Conservation (phyloP, 2,888 invertebrate species). For the Melinaea menophilus region DNA sequence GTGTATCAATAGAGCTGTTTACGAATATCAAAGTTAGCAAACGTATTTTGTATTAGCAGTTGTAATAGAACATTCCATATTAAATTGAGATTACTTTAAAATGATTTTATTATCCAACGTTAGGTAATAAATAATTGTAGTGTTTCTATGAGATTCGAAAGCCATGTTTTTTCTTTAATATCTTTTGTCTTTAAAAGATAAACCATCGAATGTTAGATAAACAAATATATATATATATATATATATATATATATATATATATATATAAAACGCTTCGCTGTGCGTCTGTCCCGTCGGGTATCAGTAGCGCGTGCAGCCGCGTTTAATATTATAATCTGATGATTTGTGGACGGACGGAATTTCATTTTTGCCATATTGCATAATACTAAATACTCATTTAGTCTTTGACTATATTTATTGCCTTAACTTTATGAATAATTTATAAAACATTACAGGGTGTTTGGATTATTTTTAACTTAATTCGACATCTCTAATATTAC, state of each 20-base stretch:
- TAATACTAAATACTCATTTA: slow-evolving; percentile 12
- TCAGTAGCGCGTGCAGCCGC: slow-evolving; percentile 28
- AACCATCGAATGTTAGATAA: too few species aligned
- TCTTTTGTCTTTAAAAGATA: too few species aligned
- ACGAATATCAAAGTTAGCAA: too few species aligned
- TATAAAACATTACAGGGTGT: too few species aligned
- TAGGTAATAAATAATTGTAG: slow-evolving; percentile 34
- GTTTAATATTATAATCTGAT: slow-evolving; percentile 45
- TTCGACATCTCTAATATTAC: too few species aligned
- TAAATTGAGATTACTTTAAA: background rate
- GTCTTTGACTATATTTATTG: slow-evolving; percentile 24
- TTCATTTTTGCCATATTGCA: slow-evolving; percentile 36
- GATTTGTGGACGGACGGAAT: slow-evolving; percentile 42
- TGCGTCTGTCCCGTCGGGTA: slow-evolving; percentile 18
- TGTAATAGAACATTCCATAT: too few species aligned
- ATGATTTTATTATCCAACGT: slow-evolving; percentile 25
- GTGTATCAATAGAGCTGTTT: too few species aligned
- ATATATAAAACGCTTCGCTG: too few species aligned
- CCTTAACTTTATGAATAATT: background rate
- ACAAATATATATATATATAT: too few species aligned
- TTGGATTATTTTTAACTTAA: too few species aligned
- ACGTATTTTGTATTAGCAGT: too few species aligned
- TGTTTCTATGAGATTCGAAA: slow-evolving; percentile 1
- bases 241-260: too few species aligned
- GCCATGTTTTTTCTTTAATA: slow-evolving; percentile 15